Evolutionary conservation across 1,140 invertebrate species (phyloP).

Genomic region (Hirudo medicinalis): DNA sequence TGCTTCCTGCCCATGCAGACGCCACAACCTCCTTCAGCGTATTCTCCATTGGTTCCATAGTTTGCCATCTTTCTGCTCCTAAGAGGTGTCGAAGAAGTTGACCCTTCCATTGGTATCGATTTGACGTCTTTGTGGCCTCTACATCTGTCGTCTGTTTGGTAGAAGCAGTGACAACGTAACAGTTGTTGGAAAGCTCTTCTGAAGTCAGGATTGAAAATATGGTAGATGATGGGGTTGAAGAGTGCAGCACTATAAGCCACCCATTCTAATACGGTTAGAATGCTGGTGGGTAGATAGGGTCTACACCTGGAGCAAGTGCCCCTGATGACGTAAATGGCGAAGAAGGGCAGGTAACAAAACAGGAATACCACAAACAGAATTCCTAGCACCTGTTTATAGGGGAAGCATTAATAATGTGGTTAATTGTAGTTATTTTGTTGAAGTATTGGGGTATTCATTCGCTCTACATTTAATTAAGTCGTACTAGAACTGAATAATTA

Average conservation of each 20-base stretch:
- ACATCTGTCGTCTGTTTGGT: neutral
- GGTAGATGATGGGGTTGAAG: conserved; percentile 30
- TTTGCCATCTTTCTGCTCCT: too few relatives aligned
- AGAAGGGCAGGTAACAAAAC: conserved; percentile 29
- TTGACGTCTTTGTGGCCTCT: too few relatives aligned
- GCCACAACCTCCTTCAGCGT: too few relatives aligned
- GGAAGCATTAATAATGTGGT: too few relatives aligned
- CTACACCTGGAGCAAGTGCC: conserved; percentile 23
- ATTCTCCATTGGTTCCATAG: too few relatives aligned
- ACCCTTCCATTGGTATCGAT: too few relatives aligned
- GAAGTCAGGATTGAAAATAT: conserved; percentile 29
- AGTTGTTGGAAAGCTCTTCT: conserved; percentile 26
- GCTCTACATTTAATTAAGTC: too few relatives aligned
- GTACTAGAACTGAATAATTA: neutral
- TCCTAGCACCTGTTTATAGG: conserved; percentile 24
- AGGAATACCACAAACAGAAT: conserved; percentile 29
- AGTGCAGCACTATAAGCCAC: conserved; percentile 28
- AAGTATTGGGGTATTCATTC: too few relatives aligned
- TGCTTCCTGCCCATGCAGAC: too few relatives aligned
- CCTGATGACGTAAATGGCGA: conserved; percentile 26
- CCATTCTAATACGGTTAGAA: conserved; percentile 26
- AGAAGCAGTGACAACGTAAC: conserved; percentile 22
- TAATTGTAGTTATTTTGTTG: too few relatives aligned
- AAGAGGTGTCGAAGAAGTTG: too few relatives aligned
- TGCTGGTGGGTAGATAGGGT: conserved; percentile 19